These are phyloP conservation scores for Olivierus martensii DNA, from an alignment of 1,140 invertebrate species.

Conservation along the genomic window DNA sequence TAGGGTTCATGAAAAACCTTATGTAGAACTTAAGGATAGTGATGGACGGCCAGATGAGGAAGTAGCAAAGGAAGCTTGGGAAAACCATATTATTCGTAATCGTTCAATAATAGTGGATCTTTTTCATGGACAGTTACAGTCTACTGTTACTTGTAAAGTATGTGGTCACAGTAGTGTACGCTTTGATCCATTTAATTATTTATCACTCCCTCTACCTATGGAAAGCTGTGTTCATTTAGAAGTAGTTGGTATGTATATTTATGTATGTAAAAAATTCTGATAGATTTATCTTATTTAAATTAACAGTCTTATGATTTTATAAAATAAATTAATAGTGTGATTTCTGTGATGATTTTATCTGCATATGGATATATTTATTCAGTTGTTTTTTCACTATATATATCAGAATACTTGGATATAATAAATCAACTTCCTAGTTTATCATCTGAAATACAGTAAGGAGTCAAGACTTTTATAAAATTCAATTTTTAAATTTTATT, in stretches of 20 bases:
- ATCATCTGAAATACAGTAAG: too few species aligned
- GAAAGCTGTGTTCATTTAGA: constrained; percentile 58
- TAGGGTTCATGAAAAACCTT: constrained; percentile 45
- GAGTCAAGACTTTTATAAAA: too few species aligned
- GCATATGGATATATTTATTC: too few species aligned
- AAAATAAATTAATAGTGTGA: too few species aligned
- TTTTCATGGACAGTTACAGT: constrained; percentile 81
- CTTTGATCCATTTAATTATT: constrained; percentile 78
- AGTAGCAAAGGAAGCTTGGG: constrained; percentile 67
- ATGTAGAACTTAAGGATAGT: constrained; percentile 59
- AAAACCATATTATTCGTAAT: constrained; percentile 59
- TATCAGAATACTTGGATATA: too few species aligned
- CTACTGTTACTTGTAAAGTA: constrained; percentile 59
- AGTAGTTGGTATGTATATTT: constrained; percentile 43
- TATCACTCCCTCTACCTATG: constrained; percentile 70
- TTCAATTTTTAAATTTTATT: too few species aligned
- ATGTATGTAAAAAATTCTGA: not conserved
- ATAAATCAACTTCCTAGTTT: too few species aligned
- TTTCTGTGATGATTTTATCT: too few species aligned
- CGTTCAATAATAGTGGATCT: constrained; percentile 75
- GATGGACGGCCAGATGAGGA: constrained; percentile 57
- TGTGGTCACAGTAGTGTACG: constrained; percentile 66
- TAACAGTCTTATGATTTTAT: too few species aligned
- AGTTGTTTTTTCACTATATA: too few species aligned
- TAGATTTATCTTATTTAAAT: too few species aligned